These are phyloP conservation scores for Siderastrea siderea DNA, from an alignment of 92 coral and sea anemone genomes.

Conservation along the genomic window DNA sequence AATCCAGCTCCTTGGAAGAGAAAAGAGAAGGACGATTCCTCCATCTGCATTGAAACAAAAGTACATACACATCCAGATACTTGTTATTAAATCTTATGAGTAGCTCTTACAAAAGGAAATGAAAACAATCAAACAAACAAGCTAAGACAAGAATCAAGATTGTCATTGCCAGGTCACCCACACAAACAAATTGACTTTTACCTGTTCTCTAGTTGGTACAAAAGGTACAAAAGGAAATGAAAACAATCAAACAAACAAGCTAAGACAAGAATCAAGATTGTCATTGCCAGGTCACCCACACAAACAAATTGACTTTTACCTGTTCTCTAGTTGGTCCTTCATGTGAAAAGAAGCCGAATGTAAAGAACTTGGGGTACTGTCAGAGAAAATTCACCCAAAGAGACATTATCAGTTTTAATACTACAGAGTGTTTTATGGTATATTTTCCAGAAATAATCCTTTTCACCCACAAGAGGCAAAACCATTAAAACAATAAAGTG, in stretches of 20 bases:
- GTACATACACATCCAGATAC: background rate
- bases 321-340: slow-evolving; percentile 97
- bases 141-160: no score
- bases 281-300: no score
- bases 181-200: background rate
- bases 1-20: slow-evolving; percentile 90
- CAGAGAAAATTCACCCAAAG: background rate
- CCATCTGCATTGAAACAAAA: slow-evolving; percentile 74
- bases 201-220: slow-evolving; percentile 96
- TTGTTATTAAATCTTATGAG: no score
- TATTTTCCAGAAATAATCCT: no score
- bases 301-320: slow-evolving; percentile 43
- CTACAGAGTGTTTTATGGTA: no score
- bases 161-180: no score
- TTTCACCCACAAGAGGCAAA: no score
- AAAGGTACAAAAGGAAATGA: background rate
- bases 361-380: slow-evolving; percentile 90
- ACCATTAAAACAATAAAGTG: no score
- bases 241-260: background rate
- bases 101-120: background rate
- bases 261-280: no score
- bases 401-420: no score
- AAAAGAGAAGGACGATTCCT: slow-evolving; percentile 80
- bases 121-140: background rate
- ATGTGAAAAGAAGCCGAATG: slow-evolving; percentile 89